phyloP scores from a whole-genome alignment of 2,888 invertebrate species.

The Ptychoptera albimana region DNA sequence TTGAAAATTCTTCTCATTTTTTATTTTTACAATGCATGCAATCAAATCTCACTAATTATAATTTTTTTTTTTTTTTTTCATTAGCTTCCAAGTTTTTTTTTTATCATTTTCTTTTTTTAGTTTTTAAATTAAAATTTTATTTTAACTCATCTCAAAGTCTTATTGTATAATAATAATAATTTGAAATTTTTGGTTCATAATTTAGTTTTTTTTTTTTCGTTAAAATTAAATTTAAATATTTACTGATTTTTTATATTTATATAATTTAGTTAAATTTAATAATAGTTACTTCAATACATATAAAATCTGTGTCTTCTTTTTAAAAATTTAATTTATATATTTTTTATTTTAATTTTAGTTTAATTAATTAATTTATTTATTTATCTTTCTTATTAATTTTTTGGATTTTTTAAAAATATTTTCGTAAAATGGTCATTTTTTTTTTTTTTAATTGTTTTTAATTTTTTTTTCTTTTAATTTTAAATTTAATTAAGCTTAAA shows the following conservation, averaged over 20 bases:
- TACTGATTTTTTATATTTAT: neutral
- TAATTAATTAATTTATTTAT: conserved; percentile 1
- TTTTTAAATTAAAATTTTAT: too few relatives aligned
- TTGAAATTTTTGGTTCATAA: neutral
- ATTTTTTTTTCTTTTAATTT: conserved; percentile 1
- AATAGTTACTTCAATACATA: conserved; percentile 2
- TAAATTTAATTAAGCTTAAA: conserved; percentile 12
- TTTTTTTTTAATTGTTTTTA: conserved; percentile 7
- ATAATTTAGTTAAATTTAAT: neutral
- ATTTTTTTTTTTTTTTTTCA: too few relatives aligned
- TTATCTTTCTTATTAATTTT: conserved; percentile 4
- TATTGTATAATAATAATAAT: too few relatives aligned
- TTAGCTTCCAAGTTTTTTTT: too few relatives aligned
- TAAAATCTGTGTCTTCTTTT: conserved; percentile 9
- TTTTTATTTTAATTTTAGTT: neutral
- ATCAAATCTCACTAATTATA: too few relatives aligned
- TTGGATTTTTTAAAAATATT: neutral
- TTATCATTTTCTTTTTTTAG: too few relatives aligned
- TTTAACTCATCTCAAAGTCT: too few relatives aligned
- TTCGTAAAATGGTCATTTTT: conserved; percentile 13
- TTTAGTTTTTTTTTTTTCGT: neutral
- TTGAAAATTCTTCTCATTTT: too few relatives aligned
- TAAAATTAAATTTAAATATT: neutral
- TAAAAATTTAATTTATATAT: conserved; percentile 1
- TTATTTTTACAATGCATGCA: too few relatives aligned